phyloP scores from a whole-genome alignment of 2,888 invertebrate genomes.

The Ferdinandea cuprea region DNA sequence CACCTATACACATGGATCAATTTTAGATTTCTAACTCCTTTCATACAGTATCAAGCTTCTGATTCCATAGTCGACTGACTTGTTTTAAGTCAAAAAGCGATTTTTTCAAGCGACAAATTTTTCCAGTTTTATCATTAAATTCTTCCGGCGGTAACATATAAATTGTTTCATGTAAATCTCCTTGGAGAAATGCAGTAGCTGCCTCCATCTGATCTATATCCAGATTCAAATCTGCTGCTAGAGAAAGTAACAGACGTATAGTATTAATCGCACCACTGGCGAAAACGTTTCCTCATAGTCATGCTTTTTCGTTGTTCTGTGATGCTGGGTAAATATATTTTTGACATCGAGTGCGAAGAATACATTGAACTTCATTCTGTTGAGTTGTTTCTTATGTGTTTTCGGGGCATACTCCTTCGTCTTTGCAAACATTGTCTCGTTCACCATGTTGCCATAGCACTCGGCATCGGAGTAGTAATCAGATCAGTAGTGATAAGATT shows the following conservation, averaged over 20 bases:
- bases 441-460: no score
- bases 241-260: constrained; percentile 2
- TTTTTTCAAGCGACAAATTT: constrained; percentile 5
- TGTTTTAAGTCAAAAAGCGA: constrained; percentile 27
- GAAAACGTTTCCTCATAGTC: constrained; percentile 3
- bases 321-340: no score
- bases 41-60: neutral
- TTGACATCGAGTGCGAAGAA: no score
- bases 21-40: constrained; percentile 1
- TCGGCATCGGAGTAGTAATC: no score
- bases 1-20: constrained; percentile 16
- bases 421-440: no score
- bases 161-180: no score
- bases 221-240: neutral
- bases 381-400: no score
- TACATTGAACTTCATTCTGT: no score
- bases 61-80: constrained; percentile 11
- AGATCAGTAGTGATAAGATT: no score
- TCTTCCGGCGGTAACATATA: constrained; percentile 4
- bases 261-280: neutral
- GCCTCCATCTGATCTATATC: neutral
- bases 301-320: no score
- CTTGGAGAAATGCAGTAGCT: neutral
- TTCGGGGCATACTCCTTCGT: no score
- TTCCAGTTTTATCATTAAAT: neutral